Conservation (phyloP, 2,888 invertebrate species). For the Hanleya hanleyi region DNA sequence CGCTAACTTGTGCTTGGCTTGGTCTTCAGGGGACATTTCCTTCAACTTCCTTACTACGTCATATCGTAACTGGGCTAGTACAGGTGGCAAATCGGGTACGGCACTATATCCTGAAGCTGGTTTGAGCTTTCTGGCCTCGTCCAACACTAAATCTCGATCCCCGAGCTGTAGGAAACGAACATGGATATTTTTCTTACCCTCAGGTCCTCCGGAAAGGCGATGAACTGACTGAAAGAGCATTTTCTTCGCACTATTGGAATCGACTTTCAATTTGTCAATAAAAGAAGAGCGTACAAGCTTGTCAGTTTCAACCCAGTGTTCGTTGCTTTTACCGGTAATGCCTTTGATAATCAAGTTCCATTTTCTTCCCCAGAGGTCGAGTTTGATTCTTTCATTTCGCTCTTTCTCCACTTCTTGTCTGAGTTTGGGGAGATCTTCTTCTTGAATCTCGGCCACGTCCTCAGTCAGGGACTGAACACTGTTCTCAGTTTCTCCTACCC, state of each 20-base stretch:
- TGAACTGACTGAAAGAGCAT: conserved; percentile 17
- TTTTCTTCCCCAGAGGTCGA: conserved; percentile 17
- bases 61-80: not conserved
- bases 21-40: too few species aligned
- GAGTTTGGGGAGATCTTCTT: too few species aligned
- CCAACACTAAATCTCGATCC: conserved; percentile 15
- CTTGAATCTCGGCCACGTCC: too few species aligned
- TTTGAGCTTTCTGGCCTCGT: conserved; percentile 7
- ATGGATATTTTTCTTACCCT: conserved; percentile 5
- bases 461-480: too few species aligned
- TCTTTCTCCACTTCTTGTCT: too few species aligned
- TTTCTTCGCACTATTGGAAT: not conserved
- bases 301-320: conserved; percentile 4
- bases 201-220: conserved; percentile 6
- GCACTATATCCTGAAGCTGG: conserved; percentile 10
- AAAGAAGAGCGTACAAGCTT: not conserved
- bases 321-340: not conserved
- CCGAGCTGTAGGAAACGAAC: conserved; percentile 6
- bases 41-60: too few species aligned
- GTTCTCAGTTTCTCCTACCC: too few species aligned
- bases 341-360: conserved; percentile 15
- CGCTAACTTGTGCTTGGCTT: too few species aligned
- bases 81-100: conserved; percentile 8
- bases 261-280: too few species aligned
- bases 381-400: too few species aligned